Percentiles rank a stretch among this genome's conserved stretches.
Conservation (phyloP, 2,888 invertebrate species). For the Poecilobothrus nobilitatus region DNA sequence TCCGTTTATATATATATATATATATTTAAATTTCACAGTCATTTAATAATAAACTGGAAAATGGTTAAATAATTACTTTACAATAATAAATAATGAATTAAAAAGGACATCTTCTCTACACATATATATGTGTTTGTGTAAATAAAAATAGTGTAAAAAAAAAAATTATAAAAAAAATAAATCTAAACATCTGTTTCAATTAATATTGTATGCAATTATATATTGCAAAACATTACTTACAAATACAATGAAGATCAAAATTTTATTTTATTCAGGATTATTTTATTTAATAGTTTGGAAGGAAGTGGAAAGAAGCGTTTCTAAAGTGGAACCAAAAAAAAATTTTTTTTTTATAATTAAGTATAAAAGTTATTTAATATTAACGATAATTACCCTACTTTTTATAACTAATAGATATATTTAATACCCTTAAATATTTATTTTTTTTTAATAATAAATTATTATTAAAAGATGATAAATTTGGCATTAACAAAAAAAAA, state of each 20-base stretch:
- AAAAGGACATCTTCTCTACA: background rate
- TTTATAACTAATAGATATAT: background rate
- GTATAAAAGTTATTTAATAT: background rate
- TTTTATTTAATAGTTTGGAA: background rate
- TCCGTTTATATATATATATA: too few relatives aligned
- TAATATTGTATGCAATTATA: background rate
- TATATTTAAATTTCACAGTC: background rate
- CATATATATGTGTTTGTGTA: background rate
- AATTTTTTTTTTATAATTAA: background rate
- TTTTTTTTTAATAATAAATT: too few relatives aligned
- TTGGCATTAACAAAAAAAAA: too few relatives aligned
- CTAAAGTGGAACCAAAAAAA: background rate
- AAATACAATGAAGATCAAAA: too few relatives aligned
- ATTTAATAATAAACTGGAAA: slow-evolving; percentile 8
- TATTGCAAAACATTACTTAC: background rate
- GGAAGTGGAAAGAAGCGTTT: background rate
- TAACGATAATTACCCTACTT: background rate
- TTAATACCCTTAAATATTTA: too few relatives aligned
- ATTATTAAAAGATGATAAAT: too few relatives aligned
- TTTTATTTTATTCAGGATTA: too few relatives aligned
- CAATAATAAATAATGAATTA: background rate
- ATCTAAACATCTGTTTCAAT: background rate
- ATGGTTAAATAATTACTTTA: background rate
- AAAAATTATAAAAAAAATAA: background rate
- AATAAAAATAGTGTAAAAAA: background rate